These are phyloP conservation scores for Rotaria sp. DNA, from an alignment of 2,888 invertebrate genomes.

Conservation along the genomic window DNA sequence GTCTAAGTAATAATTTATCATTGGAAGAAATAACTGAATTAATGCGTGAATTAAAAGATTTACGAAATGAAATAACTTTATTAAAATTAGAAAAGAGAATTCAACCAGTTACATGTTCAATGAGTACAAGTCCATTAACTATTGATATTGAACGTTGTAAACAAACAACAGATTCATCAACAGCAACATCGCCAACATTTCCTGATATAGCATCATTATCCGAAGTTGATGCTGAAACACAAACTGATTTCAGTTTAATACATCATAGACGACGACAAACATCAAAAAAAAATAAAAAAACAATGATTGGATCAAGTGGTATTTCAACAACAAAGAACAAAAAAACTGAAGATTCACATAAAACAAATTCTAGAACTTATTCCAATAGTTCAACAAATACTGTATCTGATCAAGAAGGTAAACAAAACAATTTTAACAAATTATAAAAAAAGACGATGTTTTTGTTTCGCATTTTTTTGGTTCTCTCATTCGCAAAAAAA, in stretches of 20 bases:
- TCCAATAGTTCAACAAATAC: neutral
- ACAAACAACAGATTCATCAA: neutral
- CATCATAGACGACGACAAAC: neutral
- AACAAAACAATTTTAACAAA: neutral
- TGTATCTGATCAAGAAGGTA: neutral
- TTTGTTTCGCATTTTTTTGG: too few species aligned
- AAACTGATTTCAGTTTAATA: neutral
- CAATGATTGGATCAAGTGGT: neutral
- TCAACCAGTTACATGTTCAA: neutral
- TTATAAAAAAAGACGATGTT: too few species aligned
- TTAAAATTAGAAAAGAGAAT: neutral
- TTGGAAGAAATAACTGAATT: neutral
- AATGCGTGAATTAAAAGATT: constrained; percentile 20
- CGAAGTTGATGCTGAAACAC: neutral
- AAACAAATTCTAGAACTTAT: neutral
- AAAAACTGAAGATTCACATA: neutral
- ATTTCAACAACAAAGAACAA: neutral
- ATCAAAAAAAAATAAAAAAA: neutral
- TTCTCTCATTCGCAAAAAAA: too few species aligned
- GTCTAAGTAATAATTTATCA: neutral
- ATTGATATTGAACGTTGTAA: neutral
- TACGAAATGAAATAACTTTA: neutral
- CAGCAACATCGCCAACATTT: neutral
- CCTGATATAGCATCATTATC: neutral
- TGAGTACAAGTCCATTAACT: constrained; percentile 20